Conservation (phyloP, 2,888 invertebrate species). For the Venusia cambrica region DNA sequence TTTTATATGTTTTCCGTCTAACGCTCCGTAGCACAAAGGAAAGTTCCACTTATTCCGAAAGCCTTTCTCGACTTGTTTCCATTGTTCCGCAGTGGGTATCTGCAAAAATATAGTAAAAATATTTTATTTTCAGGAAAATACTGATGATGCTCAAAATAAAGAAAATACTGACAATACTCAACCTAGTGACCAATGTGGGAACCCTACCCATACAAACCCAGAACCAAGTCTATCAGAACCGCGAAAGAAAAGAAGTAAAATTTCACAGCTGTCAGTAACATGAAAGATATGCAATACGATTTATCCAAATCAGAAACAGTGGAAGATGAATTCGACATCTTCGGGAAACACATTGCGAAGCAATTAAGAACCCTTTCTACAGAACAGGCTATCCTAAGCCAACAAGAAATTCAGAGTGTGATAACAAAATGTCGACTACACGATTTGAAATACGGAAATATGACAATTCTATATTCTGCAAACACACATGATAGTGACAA, state of each 20-base stretch:
- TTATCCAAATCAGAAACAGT: constrained; percentile 20
- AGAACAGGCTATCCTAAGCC: constrained; percentile 23
- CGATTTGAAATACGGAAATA: constrained; percentile 15
- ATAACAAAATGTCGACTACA: constrained; percentile 19
- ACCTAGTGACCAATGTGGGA: constrained; percentile 8
- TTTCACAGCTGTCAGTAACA: constrained; percentile 13
- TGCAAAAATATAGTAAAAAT: constrained; percentile 19
- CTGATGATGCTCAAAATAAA: constrained; percentile 16
- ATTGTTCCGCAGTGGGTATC: constrained; percentile 25
- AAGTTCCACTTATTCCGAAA: constrained; percentile 28
- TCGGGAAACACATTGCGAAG: constrained; percentile 21
- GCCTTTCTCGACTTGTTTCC: constrained; percentile 23
- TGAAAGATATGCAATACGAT: constrained; percentile 17
- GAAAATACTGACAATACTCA: constrained; percentile 15
- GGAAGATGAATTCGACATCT: constrained; percentile 23
- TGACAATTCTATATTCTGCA: no score
- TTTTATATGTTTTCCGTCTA: constrained; percentile 35
- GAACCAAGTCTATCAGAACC: constrained; percentile 8
- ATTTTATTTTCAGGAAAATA: constrained; percentile 17
- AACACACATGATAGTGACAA: no score
- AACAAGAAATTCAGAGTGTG: constrained; percentile 11
- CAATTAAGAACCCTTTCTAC: constrained; percentile 23
- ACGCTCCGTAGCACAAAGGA: constrained; percentile 28
- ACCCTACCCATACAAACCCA: constrained; percentile 3
- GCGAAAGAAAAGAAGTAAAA: constrained; percentile 21